These are phyloP conservation scores for Vipera latastei DNA, from an alignment of 2,797 vertebrate species.

Conservation along the genomic window DNA sequence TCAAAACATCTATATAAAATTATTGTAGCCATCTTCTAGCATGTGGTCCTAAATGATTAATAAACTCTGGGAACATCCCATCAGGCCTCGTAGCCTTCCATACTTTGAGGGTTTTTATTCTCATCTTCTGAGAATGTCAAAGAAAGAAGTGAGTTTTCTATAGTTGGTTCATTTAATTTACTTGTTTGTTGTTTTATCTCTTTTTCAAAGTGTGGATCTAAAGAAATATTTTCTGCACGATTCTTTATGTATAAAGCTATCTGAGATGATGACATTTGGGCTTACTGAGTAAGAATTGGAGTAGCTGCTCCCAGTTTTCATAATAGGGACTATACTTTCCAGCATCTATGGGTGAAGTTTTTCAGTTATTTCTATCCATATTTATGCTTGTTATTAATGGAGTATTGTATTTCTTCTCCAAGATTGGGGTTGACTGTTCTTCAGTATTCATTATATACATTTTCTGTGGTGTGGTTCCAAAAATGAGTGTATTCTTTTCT, in stretches of 20 bases:
- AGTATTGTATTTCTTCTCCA: background rate
- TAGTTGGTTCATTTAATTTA: background rate
- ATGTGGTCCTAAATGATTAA: background rate
- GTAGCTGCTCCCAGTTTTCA: too few relatives aligned
- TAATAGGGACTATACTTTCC: background rate
- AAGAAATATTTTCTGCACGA: background rate
- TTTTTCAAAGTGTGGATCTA: background rate
- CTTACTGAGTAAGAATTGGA: background rate
- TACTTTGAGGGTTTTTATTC: background rate
- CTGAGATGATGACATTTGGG: background rate
- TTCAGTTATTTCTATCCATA: background rate
- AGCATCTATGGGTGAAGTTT: background rate
- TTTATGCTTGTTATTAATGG: background rate
- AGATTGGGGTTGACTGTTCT: background rate
- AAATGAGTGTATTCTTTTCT: background rate
- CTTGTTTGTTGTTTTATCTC: background rate
- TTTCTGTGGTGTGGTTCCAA: background rate
- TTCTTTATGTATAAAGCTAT: background rate
- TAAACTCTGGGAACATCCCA: background rate
- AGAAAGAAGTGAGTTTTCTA: background rate
- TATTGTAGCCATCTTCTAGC: background rate
- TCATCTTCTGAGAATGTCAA: background rate
- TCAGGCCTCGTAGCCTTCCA: background rate
- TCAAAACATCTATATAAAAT: background rate
- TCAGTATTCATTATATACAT: background rate